These are phyloP conservation scores for Axea sp. DNA, from an alignment of 2,888 invertebrate genomes.

Conservation along the genomic window DNA sequence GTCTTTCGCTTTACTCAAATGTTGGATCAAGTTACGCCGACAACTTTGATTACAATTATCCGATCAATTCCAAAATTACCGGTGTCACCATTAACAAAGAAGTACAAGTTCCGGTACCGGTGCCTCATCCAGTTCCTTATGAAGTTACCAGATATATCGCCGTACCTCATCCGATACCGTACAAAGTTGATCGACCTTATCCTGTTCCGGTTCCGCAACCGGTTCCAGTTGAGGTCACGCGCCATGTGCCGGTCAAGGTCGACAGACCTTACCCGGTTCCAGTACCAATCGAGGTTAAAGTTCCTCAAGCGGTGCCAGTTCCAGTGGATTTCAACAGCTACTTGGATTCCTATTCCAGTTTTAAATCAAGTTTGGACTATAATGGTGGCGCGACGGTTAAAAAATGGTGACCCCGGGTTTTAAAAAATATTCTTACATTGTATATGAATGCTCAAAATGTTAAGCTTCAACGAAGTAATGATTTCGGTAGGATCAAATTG, in stretches of 20 bases:
- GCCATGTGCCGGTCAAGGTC: slow-evolving; percentile 66
- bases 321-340: slow-evolving; percentile 40
- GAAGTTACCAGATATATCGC: slow-evolving; percentile 66
- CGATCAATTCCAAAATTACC: slow-evolving; percentile 61
- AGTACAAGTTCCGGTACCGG: slow-evolving; percentile 65
- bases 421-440: not conserved
- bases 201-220: slow-evolving; percentile 63
- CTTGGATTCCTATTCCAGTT: slow-evolving; percentile 6
- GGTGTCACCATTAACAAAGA: slow-evolving; percentile 67
- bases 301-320: slow-evolving; percentile 54
- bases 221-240: slow-evolving; percentile 61
- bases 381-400: not conserved
- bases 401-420: slow-evolving; percentile 25
- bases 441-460: no score
- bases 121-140: slow-evolving; percentile 69
- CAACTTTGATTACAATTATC: slow-evolving; percentile 36
- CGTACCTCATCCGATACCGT: slow-evolving; percentile 66
- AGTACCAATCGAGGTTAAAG: slow-evolving; percentile 63
- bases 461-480: no score
- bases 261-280: slow-evolving; percentile 69
- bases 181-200: slow-evolving; percentile 67
- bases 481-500: no score
- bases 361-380: slow-evolving; percentile 1
- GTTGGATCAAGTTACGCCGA: slow-evolving; percentile 51
- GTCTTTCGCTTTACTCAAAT: slow-evolving; percentile 32